These are phyloP conservation scores for Mesorhabditis spiculigera DNA, from an alignment of 2,888 invertebrate species.

Conservation along the genomic window DNA sequence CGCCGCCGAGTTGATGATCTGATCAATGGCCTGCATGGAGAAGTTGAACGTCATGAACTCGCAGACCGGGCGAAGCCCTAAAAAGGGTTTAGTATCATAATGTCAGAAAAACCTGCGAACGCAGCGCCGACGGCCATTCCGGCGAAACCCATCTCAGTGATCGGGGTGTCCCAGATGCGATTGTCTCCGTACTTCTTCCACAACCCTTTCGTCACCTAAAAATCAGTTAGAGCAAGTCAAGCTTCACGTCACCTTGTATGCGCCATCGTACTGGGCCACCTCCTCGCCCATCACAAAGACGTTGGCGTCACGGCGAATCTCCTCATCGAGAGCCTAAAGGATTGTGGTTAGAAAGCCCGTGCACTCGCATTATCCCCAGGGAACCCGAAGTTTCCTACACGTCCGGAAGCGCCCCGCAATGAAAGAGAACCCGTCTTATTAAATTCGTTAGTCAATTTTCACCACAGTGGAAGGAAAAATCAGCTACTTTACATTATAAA, in stretches of 20 bases:
- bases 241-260: constrained; percentile 69
- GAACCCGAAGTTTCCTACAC: too few relatives aligned
- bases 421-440: background rate
- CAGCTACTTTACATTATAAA: too few relatives aligned
- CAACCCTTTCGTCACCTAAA: constrained; percentile 81
- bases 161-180: constrained; percentile 93
- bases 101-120: constrained; percentile 69
- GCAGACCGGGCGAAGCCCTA: constrained; percentile 76
- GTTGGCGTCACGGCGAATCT: constrained; percentile 83
- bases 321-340: constrained; percentile 82
- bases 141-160: constrained; percentile 82
- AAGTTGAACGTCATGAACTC: constrained; percentile 99
- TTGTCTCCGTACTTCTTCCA: constrained; percentile 98
- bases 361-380: too few relatives aligned
- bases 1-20: constrained; percentile 89
- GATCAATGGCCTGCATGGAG: constrained; percentile 96
- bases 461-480: background rate
- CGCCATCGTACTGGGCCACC: constrained; percentile 97
- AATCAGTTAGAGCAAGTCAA: constrained; percentile 3
- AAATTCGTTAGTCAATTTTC: background rate
- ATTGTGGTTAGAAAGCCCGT: too few relatives aligned
- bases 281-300: constrained; percentile 92
- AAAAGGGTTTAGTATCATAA: background rate
- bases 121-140: constrained; percentile 89
- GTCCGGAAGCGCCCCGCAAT: too few relatives aligned